Percentiles rank a stretch among this genome's conserved stretches.
Evolutionary conservation across 2,113 vertebrate species (phyloP).

Genomic region (Forbesichthys agassizii): DNA sequence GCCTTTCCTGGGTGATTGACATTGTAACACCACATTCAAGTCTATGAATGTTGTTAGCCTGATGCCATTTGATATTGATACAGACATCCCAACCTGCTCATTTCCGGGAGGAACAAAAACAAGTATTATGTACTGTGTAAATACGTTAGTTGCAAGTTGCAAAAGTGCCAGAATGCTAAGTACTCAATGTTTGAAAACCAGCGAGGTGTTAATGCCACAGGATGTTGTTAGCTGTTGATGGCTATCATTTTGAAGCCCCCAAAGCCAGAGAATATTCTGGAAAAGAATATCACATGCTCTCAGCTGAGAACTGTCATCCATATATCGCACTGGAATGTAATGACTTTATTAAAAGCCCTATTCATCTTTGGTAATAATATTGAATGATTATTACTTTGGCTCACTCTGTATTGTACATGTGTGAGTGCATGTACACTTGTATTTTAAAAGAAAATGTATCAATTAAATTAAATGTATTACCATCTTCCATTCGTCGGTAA

Average conservation of each 20-base stretch:
- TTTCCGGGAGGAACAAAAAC: too few species aligned
- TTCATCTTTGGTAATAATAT: slow-evolving; percentile 68
- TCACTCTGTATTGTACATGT: slow-evolving; percentile 29
- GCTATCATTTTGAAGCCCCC: slow-evolving; percentile 42
- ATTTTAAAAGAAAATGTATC: slow-evolving; percentile 40
- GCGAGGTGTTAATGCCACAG: slow-evolving; percentile 55
- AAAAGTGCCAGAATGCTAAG: slow-evolving; percentile 13
- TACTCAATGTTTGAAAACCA: slow-evolving; percentile 31
- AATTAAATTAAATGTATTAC: slow-evolving; percentile 64
- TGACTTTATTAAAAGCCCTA: slow-evolving; percentile 62
- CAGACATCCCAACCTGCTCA: too few species aligned
- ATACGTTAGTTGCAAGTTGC: background rate
- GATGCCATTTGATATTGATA: too few species aligned
- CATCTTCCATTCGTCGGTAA: slow-evolving; percentile 42
- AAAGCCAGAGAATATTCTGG: slow-evolving; percentile 36
- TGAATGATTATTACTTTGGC: slow-evolving; percentile 54
- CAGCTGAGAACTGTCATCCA: slow-evolving; percentile 52
- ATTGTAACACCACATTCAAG: too few species aligned
- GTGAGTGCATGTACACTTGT: slow-evolving; percentile 13
- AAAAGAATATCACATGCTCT: slow-evolving; percentile 38
- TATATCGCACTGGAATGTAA: slow-evolving; percentile 64
- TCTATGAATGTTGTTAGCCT: too few species aligned
- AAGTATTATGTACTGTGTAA: too few species aligned
- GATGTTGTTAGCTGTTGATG: slow-evolving; percentile 49
- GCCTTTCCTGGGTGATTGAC: too few species aligned